phyloP scores from a whole-genome alignment of 2,113 vertebrate genomes.

The Mionectes macconnelli region DNA sequence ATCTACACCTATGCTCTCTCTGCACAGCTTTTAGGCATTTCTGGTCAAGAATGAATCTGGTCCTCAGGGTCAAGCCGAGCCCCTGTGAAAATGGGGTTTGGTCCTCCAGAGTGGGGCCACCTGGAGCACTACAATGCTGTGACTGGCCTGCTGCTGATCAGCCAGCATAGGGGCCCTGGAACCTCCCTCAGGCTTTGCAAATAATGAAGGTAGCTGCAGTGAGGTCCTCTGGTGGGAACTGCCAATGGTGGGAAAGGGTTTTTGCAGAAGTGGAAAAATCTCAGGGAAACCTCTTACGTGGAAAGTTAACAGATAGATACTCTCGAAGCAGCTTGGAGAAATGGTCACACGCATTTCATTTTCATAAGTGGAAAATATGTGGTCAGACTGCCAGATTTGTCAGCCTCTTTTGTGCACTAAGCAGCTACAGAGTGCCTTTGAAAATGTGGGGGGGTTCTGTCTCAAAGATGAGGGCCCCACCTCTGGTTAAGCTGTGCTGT shows the following conservation, averaged over 20 bases:
- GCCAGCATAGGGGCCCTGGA: rapidly evolving
- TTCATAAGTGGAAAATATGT: slow-evolving; percentile 8
- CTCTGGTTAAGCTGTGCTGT: background rate
- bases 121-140: rapidly evolving
- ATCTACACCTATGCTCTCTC: background rate
- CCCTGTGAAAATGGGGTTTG: background rate
- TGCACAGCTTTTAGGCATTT: background rate
- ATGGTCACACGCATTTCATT: background rate
- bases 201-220: background rate
- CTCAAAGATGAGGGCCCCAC: background rate
- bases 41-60: background rate
- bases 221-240: background rate
- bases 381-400: background rate
- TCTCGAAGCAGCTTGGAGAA: background rate
- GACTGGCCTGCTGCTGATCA: background rate
- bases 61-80: background rate
- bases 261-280: slow-evolving; percentile 21
- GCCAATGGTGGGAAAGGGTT: background rate
- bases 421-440: background rate
- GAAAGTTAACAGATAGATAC: background rate
- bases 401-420: background rate
- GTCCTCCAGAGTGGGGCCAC: background rate
- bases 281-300: background rate
- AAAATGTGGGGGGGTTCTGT: background rate
- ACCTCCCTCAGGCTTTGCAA: background rate